Conservation (phyloP, 2,888 invertebrate species). For the Nowickia ferox region DNA sequence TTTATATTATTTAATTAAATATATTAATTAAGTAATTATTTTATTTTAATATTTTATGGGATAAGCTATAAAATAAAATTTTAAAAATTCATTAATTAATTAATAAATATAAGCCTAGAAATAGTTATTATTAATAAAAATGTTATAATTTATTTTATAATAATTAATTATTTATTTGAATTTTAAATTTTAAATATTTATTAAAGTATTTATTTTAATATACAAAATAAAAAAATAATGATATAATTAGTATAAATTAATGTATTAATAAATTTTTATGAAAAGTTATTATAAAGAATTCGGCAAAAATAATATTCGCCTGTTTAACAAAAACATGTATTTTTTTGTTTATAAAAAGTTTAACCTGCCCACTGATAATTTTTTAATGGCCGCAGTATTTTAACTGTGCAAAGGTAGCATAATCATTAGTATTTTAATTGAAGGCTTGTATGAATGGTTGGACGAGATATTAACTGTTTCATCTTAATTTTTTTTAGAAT, state of each 20-base stretch:
- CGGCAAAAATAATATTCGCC: too few species aligned
- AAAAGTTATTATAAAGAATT: too few species aligned
- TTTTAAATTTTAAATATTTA: neutral
- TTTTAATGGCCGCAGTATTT: too few species aligned
- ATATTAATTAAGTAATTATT: constrained; percentile 79
- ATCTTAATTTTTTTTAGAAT: too few species aligned
- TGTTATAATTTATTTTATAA: too few species aligned
- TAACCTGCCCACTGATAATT: too few species aligned
- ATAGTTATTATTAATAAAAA: constrained; percentile 83
- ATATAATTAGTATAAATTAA: neutral
- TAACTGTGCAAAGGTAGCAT: too few species aligned
- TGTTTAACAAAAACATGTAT: too few species aligned
- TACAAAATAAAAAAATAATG: neutral
- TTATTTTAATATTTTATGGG: constrained; percentile 84
- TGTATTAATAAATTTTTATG: neutral
- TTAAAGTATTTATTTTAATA: neutral
- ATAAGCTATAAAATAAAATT: constrained; percentile 86
- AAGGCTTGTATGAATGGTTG: too few species aligned
- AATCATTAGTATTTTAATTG: too few species aligned
- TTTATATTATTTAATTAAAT: constrained; percentile 76
- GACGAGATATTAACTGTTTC: too few species aligned
- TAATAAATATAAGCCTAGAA: constrained; percentile 85
- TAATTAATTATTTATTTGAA: neutral
- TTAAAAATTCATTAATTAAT: constrained; percentile 83
- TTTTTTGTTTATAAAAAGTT: too few species aligned